phyloP scores from a whole-genome alignment of 2,113 vertebrate species.

The Telmatochromis brichardi region DNA sequence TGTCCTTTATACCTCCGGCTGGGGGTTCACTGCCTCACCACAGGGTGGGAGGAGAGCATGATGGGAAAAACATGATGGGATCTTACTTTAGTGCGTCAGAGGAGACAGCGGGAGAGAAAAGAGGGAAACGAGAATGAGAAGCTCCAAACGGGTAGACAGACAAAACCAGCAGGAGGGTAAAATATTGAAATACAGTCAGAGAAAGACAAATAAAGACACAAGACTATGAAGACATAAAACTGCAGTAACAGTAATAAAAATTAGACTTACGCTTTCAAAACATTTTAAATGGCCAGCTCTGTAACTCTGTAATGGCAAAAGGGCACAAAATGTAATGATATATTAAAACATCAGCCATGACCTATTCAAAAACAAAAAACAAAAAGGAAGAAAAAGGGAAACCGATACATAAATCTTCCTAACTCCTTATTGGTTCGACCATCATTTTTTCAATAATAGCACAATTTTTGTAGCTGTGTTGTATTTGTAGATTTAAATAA shows the following conservation, averaged over 20 bases:
- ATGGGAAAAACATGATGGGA: conserved; percentile 66
- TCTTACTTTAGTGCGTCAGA: conserved; percentile 43
- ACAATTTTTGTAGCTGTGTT: not conserved
- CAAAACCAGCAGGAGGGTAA: not conserved
- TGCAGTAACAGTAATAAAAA: not conserved
- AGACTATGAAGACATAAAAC: conserved; percentile 25
- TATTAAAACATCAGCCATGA: not conserved
- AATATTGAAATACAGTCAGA: conserved; percentile 20
- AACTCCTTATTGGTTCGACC: not conserved
- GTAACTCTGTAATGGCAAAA: not conserved
- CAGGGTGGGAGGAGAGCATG: conserved; percentile 59
- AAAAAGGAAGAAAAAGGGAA: not conserved
- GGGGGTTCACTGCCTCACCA: conserved; percentile 56
- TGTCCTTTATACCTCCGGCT: conserved; percentile 67
- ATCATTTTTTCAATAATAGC: not conserved
- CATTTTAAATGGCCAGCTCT: not conserved
- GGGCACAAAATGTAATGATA: not conserved
- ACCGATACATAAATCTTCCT: not conserved
- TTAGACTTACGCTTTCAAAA: not conserved
- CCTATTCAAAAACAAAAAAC: not conserved
- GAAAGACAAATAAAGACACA: not conserved
- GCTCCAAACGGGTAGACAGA: not conserved
- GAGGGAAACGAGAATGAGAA: conserved; percentile 3
- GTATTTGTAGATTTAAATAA: not conserved
- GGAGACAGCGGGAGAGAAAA: not conserved